Evolutionary conservation across 53 echinoderm and acorn worm genomes (phyloP).

Genomic region (Stichopus horrens): DNA sequence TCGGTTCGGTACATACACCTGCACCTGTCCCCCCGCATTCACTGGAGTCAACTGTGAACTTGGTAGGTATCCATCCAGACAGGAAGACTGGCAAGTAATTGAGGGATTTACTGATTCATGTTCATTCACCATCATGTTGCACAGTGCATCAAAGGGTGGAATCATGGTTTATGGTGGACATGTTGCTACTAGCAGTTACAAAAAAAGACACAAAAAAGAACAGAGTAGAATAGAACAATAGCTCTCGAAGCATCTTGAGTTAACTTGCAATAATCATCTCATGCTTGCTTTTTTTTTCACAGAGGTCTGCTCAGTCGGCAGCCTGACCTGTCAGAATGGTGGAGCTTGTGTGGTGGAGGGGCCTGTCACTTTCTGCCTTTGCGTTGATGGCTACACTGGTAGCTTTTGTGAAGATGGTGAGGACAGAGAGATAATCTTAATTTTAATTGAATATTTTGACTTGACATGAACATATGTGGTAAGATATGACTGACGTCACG

Average conservation of each 20-base stretch:
- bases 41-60: slow-evolving; percentile 59
- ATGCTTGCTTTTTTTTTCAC: not conserved
- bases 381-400: slow-evolving; percentile 45
- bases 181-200: too few relatives aligned
- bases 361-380: slow-evolving; percentile 22
- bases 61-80: not conserved
- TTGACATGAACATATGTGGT: too few relatives aligned
- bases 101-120: not conserved
- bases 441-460: too few relatives aligned
- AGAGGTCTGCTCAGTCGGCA: not conserved
- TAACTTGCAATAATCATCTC: too few relatives aligned
- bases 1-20: slow-evolving; percentile 44
- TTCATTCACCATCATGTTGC: not conserved
- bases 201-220: too few relatives aligned
- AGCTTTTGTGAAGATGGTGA: slow-evolving; percentile 23
- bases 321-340: slow-evolving; percentile 45
- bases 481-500: too few relatives aligned
- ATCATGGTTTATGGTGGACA: too few relatives aligned
- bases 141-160: too few relatives aligned
- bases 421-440: not conserved
- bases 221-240: too few relatives aligned
- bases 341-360: slow-evolving; percentile 46
- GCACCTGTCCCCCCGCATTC: slow-evolving; percentile 46
- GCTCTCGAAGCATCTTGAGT: too few relatives aligned
- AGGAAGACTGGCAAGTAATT: not conserved